Evolutionary conservation across 2,888 invertebrate species (phyloP).

Genomic region (Dicranocentrus wangi): DNA sequence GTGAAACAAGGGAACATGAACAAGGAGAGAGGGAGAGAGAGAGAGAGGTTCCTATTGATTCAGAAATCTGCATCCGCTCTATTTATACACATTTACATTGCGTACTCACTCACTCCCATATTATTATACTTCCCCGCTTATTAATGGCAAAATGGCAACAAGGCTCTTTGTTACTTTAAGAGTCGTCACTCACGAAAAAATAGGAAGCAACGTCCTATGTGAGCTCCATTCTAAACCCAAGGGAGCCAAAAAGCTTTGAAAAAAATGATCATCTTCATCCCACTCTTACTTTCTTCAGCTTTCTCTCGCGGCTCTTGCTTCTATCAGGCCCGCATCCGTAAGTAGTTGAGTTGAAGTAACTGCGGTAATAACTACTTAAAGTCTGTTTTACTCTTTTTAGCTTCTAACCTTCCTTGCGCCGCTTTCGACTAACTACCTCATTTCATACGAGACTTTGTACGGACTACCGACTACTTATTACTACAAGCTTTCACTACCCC

Average conservation of each 20-base stretch:
- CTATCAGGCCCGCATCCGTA: conserved; percentile 37
- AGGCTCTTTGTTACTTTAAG: not conserved
- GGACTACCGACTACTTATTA: not conserved
- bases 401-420: conserved; percentile 16
- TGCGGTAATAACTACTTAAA: conserved; percentile 59
- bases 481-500: conserved; percentile 9
- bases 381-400: conserved; percentile 46
- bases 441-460: not conserved
- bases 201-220: conserved; percentile 1
- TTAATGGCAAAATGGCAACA: conserved; percentile 27
- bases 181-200: conserved; percentile 42
- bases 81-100: conserved; percentile 6
- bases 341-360: conserved; percentile 53
- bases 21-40: conserved; percentile 1
- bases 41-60: conserved; percentile 38
- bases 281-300: conserved; percentile 29
- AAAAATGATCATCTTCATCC: conserved; percentile 53
- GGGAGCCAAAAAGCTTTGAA: conserved; percentile 36
- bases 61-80: conserved; percentile 40
- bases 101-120: not conserved
- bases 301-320: conserved; percentile 8
- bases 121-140: conserved; percentile 18
- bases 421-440: conserved; percentile 18
- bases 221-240: conserved; percentile 28
- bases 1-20: conserved; percentile 13